Conservation (phyloP, 2,888 invertebrate genomes). For the Neuroscelio doddi region DNA sequence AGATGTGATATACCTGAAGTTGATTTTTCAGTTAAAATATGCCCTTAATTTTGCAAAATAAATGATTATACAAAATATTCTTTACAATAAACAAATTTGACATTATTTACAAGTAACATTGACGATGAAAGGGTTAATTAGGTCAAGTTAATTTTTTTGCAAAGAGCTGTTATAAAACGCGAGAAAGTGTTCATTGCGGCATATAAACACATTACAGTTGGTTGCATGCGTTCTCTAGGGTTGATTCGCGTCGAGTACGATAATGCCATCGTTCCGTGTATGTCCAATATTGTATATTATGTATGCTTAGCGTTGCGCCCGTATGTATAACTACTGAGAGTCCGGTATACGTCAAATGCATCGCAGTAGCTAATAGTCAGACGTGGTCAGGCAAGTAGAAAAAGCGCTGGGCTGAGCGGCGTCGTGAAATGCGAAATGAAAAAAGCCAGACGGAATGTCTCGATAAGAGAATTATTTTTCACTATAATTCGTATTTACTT, state of each 20-base stretch:
- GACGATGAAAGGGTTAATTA: too few relatives aligned
- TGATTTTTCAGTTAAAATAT: too few relatives aligned
- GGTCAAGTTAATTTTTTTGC: too few relatives aligned
- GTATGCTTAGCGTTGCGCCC: slow-evolving; percentile 1
- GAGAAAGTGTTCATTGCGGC: slow-evolving; percentile 37
- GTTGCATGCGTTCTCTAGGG: slow-evolving; percentile 23
- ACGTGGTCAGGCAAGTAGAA: slow-evolving; percentile 1
- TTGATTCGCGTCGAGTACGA: slow-evolving; percentile 37
- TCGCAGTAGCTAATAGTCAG: slow-evolving; percentile 15
- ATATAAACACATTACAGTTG: slow-evolving; percentile 20
- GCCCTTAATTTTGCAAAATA: too few relatives aligned
- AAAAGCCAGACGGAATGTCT: too few relatives aligned
- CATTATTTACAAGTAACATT: too few relatives aligned
- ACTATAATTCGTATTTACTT: neutral
- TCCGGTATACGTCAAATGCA: slow-evolving; percentile 25
- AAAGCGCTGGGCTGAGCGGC: neutral
- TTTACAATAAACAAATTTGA: too few relatives aligned
- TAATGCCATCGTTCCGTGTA: slow-evolving; percentile 27
- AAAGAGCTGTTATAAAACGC: too few relatives aligned
- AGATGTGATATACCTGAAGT: too few relatives aligned
- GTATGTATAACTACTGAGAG: slow-evolving; percentile 4
- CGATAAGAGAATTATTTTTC: neutral
- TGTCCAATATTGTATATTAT: slow-evolving; percentile 30
- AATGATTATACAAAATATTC: too few relatives aligned
- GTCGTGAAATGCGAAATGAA: too few relatives aligned